Conservation (phyloP, 2,888 invertebrate genomes). For the Lasioglossum calceatum region DNA sequence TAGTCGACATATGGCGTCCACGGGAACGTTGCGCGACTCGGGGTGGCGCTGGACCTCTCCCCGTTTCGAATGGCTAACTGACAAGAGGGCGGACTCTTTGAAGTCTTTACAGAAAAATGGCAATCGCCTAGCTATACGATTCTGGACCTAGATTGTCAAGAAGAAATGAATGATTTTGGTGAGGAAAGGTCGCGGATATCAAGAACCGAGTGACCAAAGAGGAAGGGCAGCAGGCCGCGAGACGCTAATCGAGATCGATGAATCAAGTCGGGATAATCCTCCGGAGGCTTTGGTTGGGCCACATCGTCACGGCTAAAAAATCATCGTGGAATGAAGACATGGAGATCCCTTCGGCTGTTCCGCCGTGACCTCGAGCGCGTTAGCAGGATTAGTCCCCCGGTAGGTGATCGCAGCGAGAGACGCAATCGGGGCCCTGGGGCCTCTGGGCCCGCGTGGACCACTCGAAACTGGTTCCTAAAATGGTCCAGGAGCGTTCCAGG, state of each 20-base stretch:
- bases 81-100: not conserved
- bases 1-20: constrained; percentile 44
- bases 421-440: constrained; percentile 29
- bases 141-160: not conserved
- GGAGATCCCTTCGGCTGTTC: constrained; percentile 31
- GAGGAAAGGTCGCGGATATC: not conserved
- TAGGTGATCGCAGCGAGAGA: constrained; percentile 63
- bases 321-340: constrained; percentile 57
- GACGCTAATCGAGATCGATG: constrained; percentile 13
- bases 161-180: not conserved
- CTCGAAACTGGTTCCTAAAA: constrained; percentile 71
- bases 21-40: constrained; percentile 25
- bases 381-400: constrained; percentile 66
- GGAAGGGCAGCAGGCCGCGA: not conserved
- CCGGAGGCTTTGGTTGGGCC: not conserved
- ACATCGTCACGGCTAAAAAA: constrained; percentile 20
- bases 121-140: not conserved
- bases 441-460: constrained; percentile 38
- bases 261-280: constrained; percentile 3
- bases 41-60: not conserved
- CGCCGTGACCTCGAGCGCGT: constrained; percentile 63
- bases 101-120: not conserved
- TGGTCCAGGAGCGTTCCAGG: constrained; percentile 61
- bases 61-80: not conserved
- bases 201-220: not conserved